Percentiles rank a stretch among this genome's conserved stretches.
Conservation (phyloP, 2,113 vertebrate species). For the Danionella cerebrum region DNA sequence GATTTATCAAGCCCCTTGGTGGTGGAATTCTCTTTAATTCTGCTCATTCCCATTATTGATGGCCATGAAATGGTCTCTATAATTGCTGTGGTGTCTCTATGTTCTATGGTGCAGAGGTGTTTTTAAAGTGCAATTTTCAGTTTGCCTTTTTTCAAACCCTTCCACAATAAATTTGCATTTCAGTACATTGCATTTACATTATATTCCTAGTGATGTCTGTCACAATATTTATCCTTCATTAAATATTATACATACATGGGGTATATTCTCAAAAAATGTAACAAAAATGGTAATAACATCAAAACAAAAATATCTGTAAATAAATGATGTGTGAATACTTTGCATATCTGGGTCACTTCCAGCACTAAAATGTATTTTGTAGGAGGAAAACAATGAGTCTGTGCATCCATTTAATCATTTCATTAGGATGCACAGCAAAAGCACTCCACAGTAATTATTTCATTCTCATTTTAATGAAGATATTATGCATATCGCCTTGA, state of each 20-base stretch:
- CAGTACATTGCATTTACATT: background rate
- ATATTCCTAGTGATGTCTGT: background rate
- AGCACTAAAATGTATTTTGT: background rate
- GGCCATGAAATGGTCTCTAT: constrained; percentile 35
- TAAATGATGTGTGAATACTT: background rate
- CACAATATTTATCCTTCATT: no score
- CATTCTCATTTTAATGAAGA: background rate
- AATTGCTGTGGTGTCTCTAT: constrained; percentile 32
- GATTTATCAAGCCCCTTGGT: constrained; percentile 17
- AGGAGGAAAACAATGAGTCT: background rate
- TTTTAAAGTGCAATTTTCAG: background rate
- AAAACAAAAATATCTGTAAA: background rate
- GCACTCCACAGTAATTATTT: background rate
- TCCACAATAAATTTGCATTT: no score
- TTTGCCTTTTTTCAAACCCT: background rate
- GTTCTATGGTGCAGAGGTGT: background rate
- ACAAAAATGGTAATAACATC: background rate
- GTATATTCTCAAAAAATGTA: background rate
- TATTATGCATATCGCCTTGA: background rate
- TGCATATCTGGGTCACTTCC: background rate
- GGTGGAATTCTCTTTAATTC: constrained; percentile 17
- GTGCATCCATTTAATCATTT: constrained; percentile 1
- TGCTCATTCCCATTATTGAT: constrained; percentile 32
- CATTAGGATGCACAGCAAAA: background rate
- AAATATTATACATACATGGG: no score